Evolutionary conservation across 2,113 vertebrate genomes (phyloP).

Genomic region (Chinchilla lanigera): DNA sequence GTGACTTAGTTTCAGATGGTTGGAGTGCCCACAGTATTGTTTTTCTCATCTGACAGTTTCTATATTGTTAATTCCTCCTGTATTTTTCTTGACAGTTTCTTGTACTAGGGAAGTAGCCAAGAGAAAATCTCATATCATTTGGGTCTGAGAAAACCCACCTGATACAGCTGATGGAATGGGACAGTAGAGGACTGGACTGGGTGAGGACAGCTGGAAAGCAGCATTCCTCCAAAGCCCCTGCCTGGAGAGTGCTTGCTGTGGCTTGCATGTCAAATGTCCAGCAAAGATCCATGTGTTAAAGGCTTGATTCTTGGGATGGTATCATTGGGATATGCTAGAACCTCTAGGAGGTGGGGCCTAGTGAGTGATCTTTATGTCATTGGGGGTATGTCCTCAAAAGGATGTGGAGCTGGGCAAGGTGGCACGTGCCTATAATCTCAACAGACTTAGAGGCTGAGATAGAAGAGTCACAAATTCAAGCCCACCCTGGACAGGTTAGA

Average conservation of each 20-base stretch:
- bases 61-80: not conserved
- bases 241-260: not conserved
- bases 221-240: not conserved
- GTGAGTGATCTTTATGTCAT: not conserved
- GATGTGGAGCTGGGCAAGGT: not conserved
- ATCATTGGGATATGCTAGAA: not conserved
- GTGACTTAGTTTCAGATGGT: not conserved
- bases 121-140: not conserved
- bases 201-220: not conserved
- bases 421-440: not conserved
- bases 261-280: not conserved
- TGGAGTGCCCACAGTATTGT: not conserved
- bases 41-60: not conserved
- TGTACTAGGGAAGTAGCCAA: not conserved
- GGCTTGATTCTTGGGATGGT: not conserved
- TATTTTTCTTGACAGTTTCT: not conserved
- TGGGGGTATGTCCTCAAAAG: not conserved
- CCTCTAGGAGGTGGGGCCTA: not conserved
- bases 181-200: not conserved
- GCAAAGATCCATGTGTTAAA: not conserved
- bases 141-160: not conserved
- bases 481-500: not conserved
- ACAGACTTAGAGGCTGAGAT: not conserved
- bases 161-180: not conserved
- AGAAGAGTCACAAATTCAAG: not conserved